These are phyloP conservation scores for Xiphorhynchus erythropygius DNA, from an alignment of 2,797 vertebrate species.

Conservation along the genomic window DNA sequence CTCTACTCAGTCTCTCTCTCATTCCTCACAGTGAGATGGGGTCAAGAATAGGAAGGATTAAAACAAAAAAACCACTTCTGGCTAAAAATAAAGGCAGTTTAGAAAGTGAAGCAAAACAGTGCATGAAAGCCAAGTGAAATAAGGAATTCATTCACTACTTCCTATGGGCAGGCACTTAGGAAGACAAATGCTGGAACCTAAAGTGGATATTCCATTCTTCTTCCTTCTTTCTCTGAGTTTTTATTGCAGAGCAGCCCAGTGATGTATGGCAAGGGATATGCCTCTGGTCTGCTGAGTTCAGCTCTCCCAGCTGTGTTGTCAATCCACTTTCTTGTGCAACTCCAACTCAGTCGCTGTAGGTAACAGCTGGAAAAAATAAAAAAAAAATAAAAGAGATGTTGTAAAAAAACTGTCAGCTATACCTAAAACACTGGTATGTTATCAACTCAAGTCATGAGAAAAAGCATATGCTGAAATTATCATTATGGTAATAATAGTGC, in stretches of 20 bases:
- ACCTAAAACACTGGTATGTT: neutral
- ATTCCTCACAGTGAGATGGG: accelerated
- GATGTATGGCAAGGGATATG: accelerated
- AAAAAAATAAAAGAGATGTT: neutral
- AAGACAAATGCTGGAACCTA: neutral
- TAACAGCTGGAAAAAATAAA: neutral
- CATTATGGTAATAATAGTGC: neutral
- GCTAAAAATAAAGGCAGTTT: neutral
- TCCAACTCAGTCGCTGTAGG: neutral
- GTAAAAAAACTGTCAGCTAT: neutral
- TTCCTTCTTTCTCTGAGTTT: neutral
- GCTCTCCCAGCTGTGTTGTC: neutral
- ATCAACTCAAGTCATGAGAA: neutral
- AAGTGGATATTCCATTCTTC: neutral
- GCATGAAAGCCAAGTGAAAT: neutral
- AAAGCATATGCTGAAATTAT: neutral
- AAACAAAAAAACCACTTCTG: neutral
- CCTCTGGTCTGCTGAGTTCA: neutral
- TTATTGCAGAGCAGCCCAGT: neutral
- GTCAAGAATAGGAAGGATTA: neutral
- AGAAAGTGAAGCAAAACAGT: neutral
- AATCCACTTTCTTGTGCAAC: neutral
- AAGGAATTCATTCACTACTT: neutral
- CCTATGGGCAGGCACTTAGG: neutral
- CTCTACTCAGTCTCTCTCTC: accelerated